Percentiles rank a stretch among this genome's conserved stretches.
Evolutionary conservation across 2,113 vertebrate genomes (phyloP).

Genomic region (Catharus fuscescens): DNA sequence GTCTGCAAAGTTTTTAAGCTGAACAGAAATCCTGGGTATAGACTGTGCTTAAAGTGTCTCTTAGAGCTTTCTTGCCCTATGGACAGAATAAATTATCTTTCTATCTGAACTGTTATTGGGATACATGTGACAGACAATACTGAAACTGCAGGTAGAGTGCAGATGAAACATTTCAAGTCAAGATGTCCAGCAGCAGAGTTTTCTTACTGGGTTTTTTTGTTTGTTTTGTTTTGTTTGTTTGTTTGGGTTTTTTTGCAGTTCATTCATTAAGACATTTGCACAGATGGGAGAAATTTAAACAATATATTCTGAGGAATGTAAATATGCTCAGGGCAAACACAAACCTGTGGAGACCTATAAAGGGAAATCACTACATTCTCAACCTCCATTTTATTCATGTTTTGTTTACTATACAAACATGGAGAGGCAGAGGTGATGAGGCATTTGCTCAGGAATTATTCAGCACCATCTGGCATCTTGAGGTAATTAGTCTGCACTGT

Average conservation of each 20-base stretch:
- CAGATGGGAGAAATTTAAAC: conserved; percentile 42
- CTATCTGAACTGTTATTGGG: not conserved
- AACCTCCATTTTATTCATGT: conserved; percentile 46
- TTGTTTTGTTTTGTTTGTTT: too few species aligned
- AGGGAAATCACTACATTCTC: conserved; percentile 58
- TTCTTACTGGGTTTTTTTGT: not conserved
- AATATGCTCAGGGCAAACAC: conserved; percentile 19
- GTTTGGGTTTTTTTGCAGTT: not conserved
- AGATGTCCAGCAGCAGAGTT: not conserved
- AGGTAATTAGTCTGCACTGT: conserved; percentile 41
- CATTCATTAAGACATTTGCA: conserved; percentile 12
- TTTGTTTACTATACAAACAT: conserved; percentile 63
- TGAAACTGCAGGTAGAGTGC: not conserved
- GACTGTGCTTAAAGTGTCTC: not conserved
- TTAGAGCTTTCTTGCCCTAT: not conserved
- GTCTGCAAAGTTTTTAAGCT: not conserved
- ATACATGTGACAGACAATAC: not conserved
- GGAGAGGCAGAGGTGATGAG: conserved; percentile 19
- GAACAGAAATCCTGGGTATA: not conserved
- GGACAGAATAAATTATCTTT: not conserved
- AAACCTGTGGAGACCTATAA: not conserved
- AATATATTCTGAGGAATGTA: conserved; percentile 14
- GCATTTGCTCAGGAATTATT: conserved; percentile 62
- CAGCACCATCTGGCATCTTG: conserved; percentile 17
- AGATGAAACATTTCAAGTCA: not conserved